Conservation (phyloP, 2,113 vertebrate species). For the Prolemur simus region DNA sequence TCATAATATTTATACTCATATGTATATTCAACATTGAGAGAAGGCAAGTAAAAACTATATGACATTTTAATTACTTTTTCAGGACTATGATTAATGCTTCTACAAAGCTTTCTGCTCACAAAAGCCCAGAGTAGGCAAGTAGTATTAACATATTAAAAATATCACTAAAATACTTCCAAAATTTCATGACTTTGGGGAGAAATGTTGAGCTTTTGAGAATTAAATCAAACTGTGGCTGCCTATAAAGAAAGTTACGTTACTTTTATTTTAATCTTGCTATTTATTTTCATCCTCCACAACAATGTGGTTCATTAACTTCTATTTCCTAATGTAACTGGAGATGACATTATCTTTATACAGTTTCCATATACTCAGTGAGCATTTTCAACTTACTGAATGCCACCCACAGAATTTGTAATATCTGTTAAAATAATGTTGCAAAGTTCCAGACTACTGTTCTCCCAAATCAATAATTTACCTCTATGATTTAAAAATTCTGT, state of each 20-base stretch:
- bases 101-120: not conserved
- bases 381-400: slow-evolving; percentile 12
- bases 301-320: slow-evolving; percentile 32
- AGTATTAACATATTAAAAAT: not conserved
- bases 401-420: slow-evolving; percentile 16
- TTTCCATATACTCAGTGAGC: not conserved
- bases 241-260: not conserved
- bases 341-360: not conserved
- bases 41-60: not conserved
- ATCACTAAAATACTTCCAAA: not conserved
- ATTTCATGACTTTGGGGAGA: not conserved
- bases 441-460: slow-evolving; percentile 15
- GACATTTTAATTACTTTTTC: slow-evolving; percentile 14
- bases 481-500: not conserved
- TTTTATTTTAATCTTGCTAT: not conserved
- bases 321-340: not conserved
- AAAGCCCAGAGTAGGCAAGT: not conserved
- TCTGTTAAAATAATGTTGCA: slow-evolving; percentile 35
- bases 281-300: not conserved
- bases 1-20: not conserved
- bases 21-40: slow-evolving; percentile 2
- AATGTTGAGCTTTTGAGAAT: not conserved
- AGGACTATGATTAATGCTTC: not conserved
- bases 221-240: not conserved
- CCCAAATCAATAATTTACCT: not conserved